Evolutionary conservation across 2,888 invertebrate genomes (phyloP).

Genomic region (Melipona beecheii): DNA sequence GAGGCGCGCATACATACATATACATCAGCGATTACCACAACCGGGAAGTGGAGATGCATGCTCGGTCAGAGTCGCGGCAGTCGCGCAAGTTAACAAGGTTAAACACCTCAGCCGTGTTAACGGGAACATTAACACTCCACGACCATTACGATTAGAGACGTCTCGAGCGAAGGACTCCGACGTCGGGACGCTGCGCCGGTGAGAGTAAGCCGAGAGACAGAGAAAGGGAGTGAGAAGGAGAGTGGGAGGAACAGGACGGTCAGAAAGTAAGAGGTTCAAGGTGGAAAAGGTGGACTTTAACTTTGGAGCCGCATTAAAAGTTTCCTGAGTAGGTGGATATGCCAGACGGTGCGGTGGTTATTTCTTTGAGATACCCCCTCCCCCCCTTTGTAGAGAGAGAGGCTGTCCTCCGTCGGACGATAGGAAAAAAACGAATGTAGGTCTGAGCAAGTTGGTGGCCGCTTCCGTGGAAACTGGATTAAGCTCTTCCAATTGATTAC

Average conservation of each 20-base stretch:
- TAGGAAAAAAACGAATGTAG: background rate
- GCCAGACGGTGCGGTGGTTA: slow-evolving; percentile 34
- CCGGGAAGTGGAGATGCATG: slow-evolving; percentile 65
- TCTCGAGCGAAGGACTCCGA: slow-evolving; percentile 76
- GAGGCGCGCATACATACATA: slow-evolving; percentile 5
- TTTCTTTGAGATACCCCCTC: slow-evolving; percentile 29
- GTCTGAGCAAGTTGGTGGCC: background rate
- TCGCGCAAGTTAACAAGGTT: slow-evolving; percentile 83
- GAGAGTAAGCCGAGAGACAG: slow-evolving; percentile 42
- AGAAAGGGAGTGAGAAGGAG: slow-evolving; percentile 52
- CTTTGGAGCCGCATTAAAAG: slow-evolving; percentile 77
- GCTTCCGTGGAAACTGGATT: background rate
- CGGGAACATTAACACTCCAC: slow-evolving; percentile 83
- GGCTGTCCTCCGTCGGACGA: slow-evolving; percentile 10
- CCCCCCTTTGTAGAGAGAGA: slow-evolving; percentile 13
- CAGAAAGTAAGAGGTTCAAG: slow-evolving; percentile 75
- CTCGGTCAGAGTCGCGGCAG: slow-evolving; percentile 60
- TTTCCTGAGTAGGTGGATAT: slow-evolving; percentile 62
- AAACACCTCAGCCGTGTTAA: slow-evolving; percentile 84
- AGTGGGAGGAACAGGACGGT: slow-evolving; percentile 53
- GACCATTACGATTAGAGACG: slow-evolving; percentile 83
- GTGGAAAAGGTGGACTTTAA: slow-evolving; percentile 76
- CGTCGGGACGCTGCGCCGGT: slow-evolving; percentile 56
- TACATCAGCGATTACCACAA: slow-evolving; percentile 45
- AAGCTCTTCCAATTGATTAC: background rate